These are phyloP conservation scores for Caerostris extrusa DNA, from an alignment of 1,140 invertebrate species.

Conservation along the genomic window DNA sequence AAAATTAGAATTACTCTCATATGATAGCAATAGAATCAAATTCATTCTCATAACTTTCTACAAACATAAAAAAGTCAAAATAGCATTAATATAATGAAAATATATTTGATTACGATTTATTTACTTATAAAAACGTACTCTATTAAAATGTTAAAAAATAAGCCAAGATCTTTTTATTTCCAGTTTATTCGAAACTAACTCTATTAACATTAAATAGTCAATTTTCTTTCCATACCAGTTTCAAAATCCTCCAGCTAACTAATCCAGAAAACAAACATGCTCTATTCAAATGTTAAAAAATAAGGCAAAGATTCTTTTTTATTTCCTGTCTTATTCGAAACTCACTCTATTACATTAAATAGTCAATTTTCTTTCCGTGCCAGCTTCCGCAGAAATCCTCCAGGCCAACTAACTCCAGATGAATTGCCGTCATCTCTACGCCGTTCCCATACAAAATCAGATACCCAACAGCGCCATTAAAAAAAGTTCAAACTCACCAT, in stretches of 20 bases:
- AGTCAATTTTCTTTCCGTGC: background rate
- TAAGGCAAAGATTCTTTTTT: background rate
- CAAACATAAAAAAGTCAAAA: too few relatives aligned
- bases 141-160: background rate
- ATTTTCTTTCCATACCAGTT: background rate
- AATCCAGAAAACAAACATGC: background rate
- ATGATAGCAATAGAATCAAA: too few relatives aligned
- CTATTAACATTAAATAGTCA: background rate
- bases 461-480: conserved; percentile 6
- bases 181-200: background rate
- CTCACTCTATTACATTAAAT: background rate
- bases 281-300: background rate
- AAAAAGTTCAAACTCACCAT: conserved; percentile 65
- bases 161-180: background rate
- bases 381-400: background rate
- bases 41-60: too few relatives aligned
- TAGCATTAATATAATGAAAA: too few relatives aligned
- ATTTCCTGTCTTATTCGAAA: background rate
- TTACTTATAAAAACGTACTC: background rate
- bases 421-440: background rate
- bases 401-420: background rate
- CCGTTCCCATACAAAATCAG: background rate
- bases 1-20: too few relatives aligned
- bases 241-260: background rate
- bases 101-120: too few relatives aligned